Percentiles rank a stretch among this genome's conserved stretches.
These are phyloP conservation scores for Campaea margaritaria DNA, from an alignment of 2,888 invertebrate genomes.

Conservation along the genomic window DNA sequence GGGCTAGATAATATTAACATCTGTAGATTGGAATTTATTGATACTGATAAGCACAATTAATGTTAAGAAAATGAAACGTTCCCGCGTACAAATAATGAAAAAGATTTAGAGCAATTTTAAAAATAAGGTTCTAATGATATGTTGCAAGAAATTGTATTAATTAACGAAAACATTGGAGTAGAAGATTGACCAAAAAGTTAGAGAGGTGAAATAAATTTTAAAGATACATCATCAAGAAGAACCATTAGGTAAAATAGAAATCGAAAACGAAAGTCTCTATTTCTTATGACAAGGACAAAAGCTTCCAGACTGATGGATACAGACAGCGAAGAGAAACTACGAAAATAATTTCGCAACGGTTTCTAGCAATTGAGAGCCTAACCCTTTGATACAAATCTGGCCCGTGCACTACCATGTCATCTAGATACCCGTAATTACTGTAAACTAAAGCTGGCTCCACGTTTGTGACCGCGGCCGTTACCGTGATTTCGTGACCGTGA, in stretches of 20 bases:
- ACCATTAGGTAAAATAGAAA: background rate
- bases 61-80: background rate
- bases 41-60: no score
- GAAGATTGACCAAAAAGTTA: background rate
- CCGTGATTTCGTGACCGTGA: no score
- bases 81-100: no score
- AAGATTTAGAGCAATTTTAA: no score
- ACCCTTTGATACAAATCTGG: conserved; percentile 34
- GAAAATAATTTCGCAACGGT: conserved; percentile 8
- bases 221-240: no score
- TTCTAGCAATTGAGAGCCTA: conserved; percentile 25
- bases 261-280: background rate
- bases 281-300: no score
- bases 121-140: no score
- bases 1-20: conserved; percentile 3
- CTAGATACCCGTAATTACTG: conserved; percentile 36
- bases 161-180: background rate
- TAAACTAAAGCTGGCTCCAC: no score
- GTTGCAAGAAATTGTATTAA: no score
- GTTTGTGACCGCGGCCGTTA: no score
- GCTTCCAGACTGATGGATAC: background rate
- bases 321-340: conserved; percentile 5
- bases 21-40: background rate
- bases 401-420: conserved; percentile 33
- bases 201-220: no score